Base-by-base conservation (phyloP, 2,888 invertebrate genomes). In the Eudemis profundana region DNA sequence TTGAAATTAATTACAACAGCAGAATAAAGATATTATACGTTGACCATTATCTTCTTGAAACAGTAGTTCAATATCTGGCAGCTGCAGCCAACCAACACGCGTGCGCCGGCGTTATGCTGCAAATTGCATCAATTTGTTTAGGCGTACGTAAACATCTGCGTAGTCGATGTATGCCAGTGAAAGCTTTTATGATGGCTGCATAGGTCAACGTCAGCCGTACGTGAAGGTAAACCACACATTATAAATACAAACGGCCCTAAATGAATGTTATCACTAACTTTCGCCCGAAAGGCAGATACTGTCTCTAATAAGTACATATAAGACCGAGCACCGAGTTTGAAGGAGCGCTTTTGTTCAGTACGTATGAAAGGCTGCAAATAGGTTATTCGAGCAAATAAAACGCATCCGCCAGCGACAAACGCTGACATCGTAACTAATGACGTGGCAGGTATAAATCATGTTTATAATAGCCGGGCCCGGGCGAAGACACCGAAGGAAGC, bases 391-490 rank as follows among this genome's bases (percentile, higher is more conserved):
- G 84, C 86, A 82, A 89, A 89, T 89, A 87, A 87, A 84, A 84
- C 73, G 81, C 82, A 87, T 89, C 89, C 87, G 87, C 77, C 76
- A 68, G 73, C 79, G 82, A 87, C 86, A 84, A 79, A 77, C 79
- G 86, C 77, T 87, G 89, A 87, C 88, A 89, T 78, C 79, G 79
- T 82, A 85, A 87, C 85, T 89, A 90, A 91, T 89, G 90, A 83
- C 84, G 78, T 80, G 81, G 79, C 90, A 90, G 90, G 90, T 90
- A 91, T 91, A 90, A 90, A 90, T 91, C 90, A 90, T 90, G 82
- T 78, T 82, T 73, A 84, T 87, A 89, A 89, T 86, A 82, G 86
- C 82, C 76, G 82, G 73, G 75, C 74, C 60, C 67, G 68, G 66
- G 64, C 76, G 79, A 86, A 87, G 87, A 87, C 80, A 82, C 72